Evolutionary conservation across 1,140 invertebrate genomes (phyloP).

Genomic region (Belonocnema kinseyi): DNA sequence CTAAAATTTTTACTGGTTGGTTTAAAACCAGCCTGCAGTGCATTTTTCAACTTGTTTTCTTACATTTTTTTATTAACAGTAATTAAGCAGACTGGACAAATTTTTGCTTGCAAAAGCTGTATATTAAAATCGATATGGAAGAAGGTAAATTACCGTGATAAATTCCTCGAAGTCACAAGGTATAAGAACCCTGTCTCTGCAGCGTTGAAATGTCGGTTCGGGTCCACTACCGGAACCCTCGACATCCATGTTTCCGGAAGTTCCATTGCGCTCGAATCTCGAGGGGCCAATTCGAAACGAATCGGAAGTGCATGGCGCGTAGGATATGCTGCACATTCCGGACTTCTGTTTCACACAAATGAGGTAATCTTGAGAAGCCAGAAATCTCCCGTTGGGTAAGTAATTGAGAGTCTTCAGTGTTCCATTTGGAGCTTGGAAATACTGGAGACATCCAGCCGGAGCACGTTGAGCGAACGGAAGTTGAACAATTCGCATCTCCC

Average conservation of each 20-base stretch:
- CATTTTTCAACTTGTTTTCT: too few relatives aligned
- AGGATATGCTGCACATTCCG: slow-evolving; percentile 85
- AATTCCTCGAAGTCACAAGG: slow-evolving; percentile 90
- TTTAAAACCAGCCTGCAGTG: too few relatives aligned
- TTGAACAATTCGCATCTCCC: slow-evolving; percentile 85
- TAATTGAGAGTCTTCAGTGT: slow-evolving; percentile 86
- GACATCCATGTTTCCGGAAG: slow-evolving; percentile 34
- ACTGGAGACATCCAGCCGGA: slow-evolving; percentile 85
- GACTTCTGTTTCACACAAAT: slow-evolving; percentile 85
- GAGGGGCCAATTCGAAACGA: slow-evolving; percentile 85
- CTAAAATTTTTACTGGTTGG: too few relatives aligned
- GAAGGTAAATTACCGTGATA: slow-evolving; percentile 78
- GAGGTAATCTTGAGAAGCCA: slow-evolving; percentile 86
- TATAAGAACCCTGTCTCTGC: slow-evolving; percentile 84
- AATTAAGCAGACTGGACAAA: too few relatives aligned
- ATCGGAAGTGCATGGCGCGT: slow-evolving; percentile 83
- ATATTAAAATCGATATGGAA: not conserved
- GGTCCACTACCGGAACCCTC: slow-evolving; percentile 66
- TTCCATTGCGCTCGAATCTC: slow-evolving; percentile 43
- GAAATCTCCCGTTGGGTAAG: slow-evolving; percentile 85
- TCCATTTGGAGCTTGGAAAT: slow-evolving; percentile 79
- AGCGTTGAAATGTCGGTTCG: slow-evolving; percentile 66
- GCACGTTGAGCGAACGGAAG: slow-evolving; percentile 84
- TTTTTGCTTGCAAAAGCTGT: too few relatives aligned
- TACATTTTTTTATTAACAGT: too few relatives aligned